These are phyloP conservation scores for cattle (Bos taurus) DNA, from an alignment of 2,113 vertebrate genomes.

Conservation along the genomic window ARS-UCD2.0 NC_037342.1:31218001-31218500, in stretches of 20 bases:
- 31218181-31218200: not conserved
- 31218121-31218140: not conserved
- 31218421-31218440: not conserved
- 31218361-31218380: slow-evolving; percentile 8
- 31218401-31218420: not conserved
- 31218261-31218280: slow-evolving; percentile 21
- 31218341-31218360: not conserved
- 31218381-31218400: not conserved
- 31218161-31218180: not conserved
- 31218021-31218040: not conserved
- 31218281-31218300: slow-evolving; percentile 8
- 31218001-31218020: not conserved
- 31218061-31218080: not conserved
- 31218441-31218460: slow-evolving; percentile 40
- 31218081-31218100: not conserved
- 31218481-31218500: slow-evolving; percentile 45
- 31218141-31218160: not conserved
- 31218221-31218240: not conserved
- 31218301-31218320: not conserved
- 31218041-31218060: not conserved
- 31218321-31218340: not conserved
- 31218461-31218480: slow-evolving; percentile 16
- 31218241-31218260: slow-evolving; percentile 30
- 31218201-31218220: not conserved
- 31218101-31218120: not conserved